These are phyloP conservation scores for Liodrosophila aerea DNA, from an alignment of 2,888 invertebrate genomes.

Conservation along the genomic window DNA sequence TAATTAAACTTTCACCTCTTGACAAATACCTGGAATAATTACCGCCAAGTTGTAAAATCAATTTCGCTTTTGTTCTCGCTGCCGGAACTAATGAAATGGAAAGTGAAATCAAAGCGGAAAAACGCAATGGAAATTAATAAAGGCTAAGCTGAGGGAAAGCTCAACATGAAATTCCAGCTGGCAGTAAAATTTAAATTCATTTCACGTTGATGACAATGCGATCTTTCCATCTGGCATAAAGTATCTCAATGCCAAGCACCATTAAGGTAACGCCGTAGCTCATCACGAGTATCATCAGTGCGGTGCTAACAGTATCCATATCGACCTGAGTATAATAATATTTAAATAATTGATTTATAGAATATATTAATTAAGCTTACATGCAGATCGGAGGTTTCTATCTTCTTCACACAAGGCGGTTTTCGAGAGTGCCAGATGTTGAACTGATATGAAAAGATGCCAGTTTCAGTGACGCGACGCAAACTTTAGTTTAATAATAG, in stretches of 20 bases:
- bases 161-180: background rate
- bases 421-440: conserved; percentile 85
- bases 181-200: conserved; percentile 9
- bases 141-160: background rate
- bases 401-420: conserved; percentile 84
- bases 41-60: conserved; percentile 24
- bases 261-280: conserved; percentile 82
- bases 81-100: conserved; percentile 45
- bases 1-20: conserved; percentile 60
- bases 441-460: conserved; percentile 85
- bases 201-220: conserved; percentile 30
- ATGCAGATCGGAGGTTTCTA: conserved; percentile 80
- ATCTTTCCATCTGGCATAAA: conserved; percentile 46
- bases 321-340: conserved; percentile 82
- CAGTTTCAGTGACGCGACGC: conserved; percentile 85
- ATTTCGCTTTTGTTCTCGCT: conserved; percentile 23
- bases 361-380: conserved; percentile 56
- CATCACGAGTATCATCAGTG: conserved; percentile 83
- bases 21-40: conserved; percentile 42
- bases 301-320: conserved; percentile 85
- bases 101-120: conserved; percentile 26
- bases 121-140: conserved; percentile 7
- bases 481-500: conserved; percentile 81
- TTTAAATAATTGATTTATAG: background rate
- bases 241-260: conserved; percentile 74